A percentile compares a stretch with the other conserved stretches of the same genome.
These are phyloP conservation scores for Bombus confusus DNA, from an alignment of 1,140 invertebrate genomes.

Conservation along the genomic window DNA sequence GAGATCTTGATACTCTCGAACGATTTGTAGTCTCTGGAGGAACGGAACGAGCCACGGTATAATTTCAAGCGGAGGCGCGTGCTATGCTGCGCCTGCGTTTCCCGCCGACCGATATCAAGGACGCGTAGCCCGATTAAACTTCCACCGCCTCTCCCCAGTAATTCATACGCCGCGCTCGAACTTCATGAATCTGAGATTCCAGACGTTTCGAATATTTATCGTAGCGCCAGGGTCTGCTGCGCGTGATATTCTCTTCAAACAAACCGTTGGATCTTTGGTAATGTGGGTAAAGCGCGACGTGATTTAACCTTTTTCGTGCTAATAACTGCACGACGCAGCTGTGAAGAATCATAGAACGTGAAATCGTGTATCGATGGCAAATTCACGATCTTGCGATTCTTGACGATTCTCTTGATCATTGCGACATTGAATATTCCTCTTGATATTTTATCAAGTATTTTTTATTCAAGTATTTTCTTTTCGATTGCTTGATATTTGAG, in stretches of 20 bases:
- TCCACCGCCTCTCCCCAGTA: not conserved
- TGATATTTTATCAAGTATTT: no score
- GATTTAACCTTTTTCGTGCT: no score
- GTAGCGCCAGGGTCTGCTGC: not conserved
- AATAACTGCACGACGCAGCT: no score
- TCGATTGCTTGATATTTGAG: no score
- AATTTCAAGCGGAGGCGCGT: constrained; percentile 19
- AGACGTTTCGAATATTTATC: constrained; percentile 25
- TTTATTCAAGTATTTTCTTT: no score
- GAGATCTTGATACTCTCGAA: constrained; percentile 18
- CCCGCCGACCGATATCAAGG: constrained; percentile 17
- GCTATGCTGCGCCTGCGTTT: constrained; percentile 9
- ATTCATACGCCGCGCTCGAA: constrained; percentile 14
- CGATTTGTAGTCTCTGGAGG: constrained; percentile 34
- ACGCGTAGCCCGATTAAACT: constrained; percentile 32
- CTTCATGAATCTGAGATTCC: constrained; percentile 21
- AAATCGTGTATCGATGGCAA: no score
- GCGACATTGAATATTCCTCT: no score
- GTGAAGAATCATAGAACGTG: no score
- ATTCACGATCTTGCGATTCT: no score
- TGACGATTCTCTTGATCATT: no score
- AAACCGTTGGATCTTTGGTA: no score
- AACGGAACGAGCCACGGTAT: not conserved
- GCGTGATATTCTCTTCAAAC: not conserved
- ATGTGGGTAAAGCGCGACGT: no score